A percentile compares a stretch with the other conserved stretches of the same genome.
Evolutionary conservation across 2,888 invertebrate species (phyloP).

Genomic region (Criorhina ranunculi): DNA sequence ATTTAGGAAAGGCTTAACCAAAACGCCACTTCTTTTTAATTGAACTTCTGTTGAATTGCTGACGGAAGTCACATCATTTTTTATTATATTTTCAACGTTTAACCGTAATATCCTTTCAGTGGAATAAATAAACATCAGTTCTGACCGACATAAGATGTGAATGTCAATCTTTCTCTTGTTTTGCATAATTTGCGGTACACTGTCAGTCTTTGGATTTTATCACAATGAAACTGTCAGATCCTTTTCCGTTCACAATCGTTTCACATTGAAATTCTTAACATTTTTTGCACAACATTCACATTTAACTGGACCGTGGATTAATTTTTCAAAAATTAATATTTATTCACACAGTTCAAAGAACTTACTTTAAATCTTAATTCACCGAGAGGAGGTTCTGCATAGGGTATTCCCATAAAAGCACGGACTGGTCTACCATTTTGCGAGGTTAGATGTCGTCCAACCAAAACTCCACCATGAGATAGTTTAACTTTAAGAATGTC

Average conservation of each 20-base stretch:
- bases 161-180: neutral
- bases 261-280: too few species aligned
- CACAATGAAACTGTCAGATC: neutral
- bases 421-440: conserved; percentile 86
- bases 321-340: too few species aligned
- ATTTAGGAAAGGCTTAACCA: neutral
- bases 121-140: neutral
- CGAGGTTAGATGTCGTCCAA: conserved; percentile 86
- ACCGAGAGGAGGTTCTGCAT: conserved; percentile 87
- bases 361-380: conserved; percentile 88
- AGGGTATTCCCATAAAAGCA: conserved; percentile 88
- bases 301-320: too few species aligned
- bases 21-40: neutral
- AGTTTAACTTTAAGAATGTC: conserved; percentile 81
- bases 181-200: conserved; percentile 7
- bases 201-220: too few species aligned
- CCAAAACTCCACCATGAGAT: conserved; percentile 85
- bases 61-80: too few species aligned
- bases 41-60: too few species aligned
- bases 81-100: neutral
- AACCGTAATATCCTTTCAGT: neutral
- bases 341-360: neutral
- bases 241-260: too few species aligned
- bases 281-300: too few species aligned
- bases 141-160: neutral